Evolutionary conservation across 2,797 vertebrate species (phyloP).

Genomic region (Mareca strepera): DNA sequence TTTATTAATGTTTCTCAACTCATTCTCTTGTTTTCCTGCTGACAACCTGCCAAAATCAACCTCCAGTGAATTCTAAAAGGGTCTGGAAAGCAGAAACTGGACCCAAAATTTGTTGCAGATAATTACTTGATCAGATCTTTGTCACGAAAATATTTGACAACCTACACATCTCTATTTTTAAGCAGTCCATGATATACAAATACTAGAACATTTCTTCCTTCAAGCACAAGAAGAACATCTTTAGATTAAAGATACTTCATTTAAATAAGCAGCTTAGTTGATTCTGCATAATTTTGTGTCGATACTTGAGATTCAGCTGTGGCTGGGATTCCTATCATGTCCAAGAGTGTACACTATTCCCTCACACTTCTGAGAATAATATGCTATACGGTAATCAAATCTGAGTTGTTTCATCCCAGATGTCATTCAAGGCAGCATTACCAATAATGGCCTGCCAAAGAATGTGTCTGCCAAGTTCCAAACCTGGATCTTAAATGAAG

Average conservation of each 20-base stretch:
- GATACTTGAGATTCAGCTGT: not conserved
- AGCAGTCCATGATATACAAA: constrained; percentile 13
- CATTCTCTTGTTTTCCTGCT: constrained; percentile 67
- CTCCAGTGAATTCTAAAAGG: constrained; percentile 73
- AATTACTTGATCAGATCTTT: constrained; percentile 75
- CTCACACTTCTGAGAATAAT: not conserved
- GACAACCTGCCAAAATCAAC: constrained; percentile 75
- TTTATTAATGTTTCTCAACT: constrained; percentile 76
- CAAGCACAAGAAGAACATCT: not conserved
- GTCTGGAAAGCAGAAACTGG: constrained; percentile 62
- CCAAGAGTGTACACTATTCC: not conserved
- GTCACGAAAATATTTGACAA: constrained; percentile 69
- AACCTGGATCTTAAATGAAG: constrained; percentile 1
- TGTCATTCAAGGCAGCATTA: constrained; percentile 13
- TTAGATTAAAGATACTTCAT: not conserved
- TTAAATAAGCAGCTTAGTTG: constrained; percentile 1
- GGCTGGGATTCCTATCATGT: not conserved
- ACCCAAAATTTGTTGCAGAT: constrained; percentile 64
- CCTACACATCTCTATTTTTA: constrained; percentile 73
- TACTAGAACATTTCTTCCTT: constrained; percentile 42
- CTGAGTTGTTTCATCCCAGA: not conserved
- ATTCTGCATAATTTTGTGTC: constrained; percentile 16
- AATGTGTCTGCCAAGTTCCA: not conserved
- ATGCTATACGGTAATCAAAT: not conserved
- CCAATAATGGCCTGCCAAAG: not conserved